These are phyloP conservation scores for Drosophila gaucha DNA, from an alignment of 2,888 invertebrate species.

Conservation along the genomic window DNA sequence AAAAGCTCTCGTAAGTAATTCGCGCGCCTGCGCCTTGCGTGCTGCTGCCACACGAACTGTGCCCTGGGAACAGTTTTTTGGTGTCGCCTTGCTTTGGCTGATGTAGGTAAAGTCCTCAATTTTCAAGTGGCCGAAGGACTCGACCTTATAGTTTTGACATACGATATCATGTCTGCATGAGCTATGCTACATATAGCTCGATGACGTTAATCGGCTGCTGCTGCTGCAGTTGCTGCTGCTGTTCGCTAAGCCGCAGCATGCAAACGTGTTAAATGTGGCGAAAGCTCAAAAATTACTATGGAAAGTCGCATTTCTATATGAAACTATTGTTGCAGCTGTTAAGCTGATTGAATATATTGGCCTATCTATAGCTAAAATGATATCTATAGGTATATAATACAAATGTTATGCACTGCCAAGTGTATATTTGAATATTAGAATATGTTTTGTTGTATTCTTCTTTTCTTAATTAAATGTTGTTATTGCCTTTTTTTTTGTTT, in stretches of 20 bases:
- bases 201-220: constrained; percentile 68
- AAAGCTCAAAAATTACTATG: no score
- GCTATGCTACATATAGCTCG: constrained; percentile 10
- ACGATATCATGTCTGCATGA: constrained; percentile 54
- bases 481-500: no score
- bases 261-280: no score
- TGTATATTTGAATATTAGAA: no score
- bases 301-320: no score
- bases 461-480: no score
- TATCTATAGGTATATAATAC: no score
- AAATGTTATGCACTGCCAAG: no score
- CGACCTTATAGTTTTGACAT: constrained; percentile 75
- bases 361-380: no score
- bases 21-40: constrained; percentile 40
- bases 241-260: constrained; percentile 24
- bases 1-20: constrained; percentile 32
- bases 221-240: neutral
- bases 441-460: no score
- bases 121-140: constrained; percentile 69
- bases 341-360: no score
- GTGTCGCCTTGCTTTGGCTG: constrained; percentile 50
- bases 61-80: constrained; percentile 36
- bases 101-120: constrained; percentile 76
- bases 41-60: constrained; percentile 5
- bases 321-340: no score